A percentile compares a stretch with the other conserved stretches of the same genome.
phyloP scores from a whole-genome alignment of 2,888 invertebrate genomes.

The Heliconius aoede region DNA sequence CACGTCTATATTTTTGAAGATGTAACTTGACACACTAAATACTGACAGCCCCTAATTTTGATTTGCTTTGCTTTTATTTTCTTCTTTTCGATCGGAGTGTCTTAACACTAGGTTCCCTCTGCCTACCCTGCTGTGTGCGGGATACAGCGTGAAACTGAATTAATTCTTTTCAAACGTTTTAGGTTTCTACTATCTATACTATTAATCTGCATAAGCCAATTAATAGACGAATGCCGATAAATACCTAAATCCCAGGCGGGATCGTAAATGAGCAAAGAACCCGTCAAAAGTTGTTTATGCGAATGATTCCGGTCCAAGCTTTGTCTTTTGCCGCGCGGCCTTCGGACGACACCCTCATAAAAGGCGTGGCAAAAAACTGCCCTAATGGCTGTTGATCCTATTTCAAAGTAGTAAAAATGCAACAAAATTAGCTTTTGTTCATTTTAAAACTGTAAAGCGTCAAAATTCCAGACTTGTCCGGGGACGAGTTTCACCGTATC shows the following conservation, averaged over 20 bases:
- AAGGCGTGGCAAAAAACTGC: conserved; percentile 81
- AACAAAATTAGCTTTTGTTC: conserved; percentile 83
- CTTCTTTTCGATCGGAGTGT: no score
- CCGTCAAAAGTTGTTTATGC: conserved; percentile 81
- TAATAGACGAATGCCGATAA: conserved; percentile 14
- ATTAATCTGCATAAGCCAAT: neutral
- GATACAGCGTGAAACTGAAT: no score
- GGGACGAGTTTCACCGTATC: conserved; percentile 58
- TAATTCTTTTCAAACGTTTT: no score
- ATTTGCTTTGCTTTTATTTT: no score
- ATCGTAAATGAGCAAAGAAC: conserved; percentile 74
- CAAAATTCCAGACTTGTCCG: conserved; percentile 60
- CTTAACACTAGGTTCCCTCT: no score
- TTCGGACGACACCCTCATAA: conserved; percentile 83
- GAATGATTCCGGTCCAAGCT: conserved; percentile 76
- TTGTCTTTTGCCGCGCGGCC: conserved; percentile 79
- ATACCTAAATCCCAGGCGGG: conserved; percentile 31
- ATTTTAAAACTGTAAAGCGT: conserved; percentile 70
- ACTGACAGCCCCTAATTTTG: no score
- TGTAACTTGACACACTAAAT: no score
- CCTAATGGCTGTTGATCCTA: conserved; percentile 80
- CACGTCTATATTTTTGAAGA: no score
- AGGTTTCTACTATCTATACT: neutral
- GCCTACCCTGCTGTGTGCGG: no score
- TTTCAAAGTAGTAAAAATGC: conserved; percentile 80